Percentiles rank a stretch among this genome's conserved stretches.
phyloP scores from a whole-genome alignment of 2,888 invertebrate genomes.

The Omphaloscelis lunosa region DNA sequence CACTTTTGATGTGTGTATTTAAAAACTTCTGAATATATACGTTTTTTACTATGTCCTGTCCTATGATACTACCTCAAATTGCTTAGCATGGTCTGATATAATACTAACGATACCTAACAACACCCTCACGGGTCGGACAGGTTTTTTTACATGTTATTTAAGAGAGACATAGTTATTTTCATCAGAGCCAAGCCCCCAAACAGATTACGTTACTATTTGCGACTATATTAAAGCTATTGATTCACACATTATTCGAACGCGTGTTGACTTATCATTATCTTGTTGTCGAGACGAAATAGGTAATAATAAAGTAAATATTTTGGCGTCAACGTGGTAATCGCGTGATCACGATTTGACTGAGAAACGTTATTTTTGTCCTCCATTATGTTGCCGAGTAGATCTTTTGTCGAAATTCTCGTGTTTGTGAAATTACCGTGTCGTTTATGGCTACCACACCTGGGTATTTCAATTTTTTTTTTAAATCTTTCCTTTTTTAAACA shows the following conservation, averaged over 20 bases:
- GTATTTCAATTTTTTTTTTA: not conserved
- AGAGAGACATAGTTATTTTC: not conserved
- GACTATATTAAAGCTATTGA: conserved; percentile 6
- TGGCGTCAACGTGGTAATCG: conserved; percentile 14
- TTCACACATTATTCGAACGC: conserved; percentile 32
- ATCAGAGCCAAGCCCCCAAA: conserved; percentile 47
- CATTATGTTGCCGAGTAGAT: not conserved
- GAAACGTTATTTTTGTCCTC: not conserved
- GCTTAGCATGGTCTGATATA: too few species aligned
- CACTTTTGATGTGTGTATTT: too few species aligned
- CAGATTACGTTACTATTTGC: conserved; percentile 26
- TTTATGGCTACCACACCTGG: not conserved
- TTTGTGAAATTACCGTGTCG: not conserved
- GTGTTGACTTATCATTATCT: conserved; percentile 36
- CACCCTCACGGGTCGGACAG: too few species aligned
- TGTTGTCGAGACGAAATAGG: not conserved
- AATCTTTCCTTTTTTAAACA: not conserved
- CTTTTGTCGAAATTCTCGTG: not conserved
- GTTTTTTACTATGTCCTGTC: too few species aligned
- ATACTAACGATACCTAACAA: too few species aligned
- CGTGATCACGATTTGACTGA: conserved; percentile 40
- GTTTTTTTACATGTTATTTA: not conserved
- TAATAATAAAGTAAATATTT: conserved; percentile 49
- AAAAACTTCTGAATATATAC: too few species aligned
- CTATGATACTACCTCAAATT: too few species aligned